Evolutionary conservation across 2,888 invertebrate genomes (phyloP).

Genomic region (Helobdella robusta): DNA sequence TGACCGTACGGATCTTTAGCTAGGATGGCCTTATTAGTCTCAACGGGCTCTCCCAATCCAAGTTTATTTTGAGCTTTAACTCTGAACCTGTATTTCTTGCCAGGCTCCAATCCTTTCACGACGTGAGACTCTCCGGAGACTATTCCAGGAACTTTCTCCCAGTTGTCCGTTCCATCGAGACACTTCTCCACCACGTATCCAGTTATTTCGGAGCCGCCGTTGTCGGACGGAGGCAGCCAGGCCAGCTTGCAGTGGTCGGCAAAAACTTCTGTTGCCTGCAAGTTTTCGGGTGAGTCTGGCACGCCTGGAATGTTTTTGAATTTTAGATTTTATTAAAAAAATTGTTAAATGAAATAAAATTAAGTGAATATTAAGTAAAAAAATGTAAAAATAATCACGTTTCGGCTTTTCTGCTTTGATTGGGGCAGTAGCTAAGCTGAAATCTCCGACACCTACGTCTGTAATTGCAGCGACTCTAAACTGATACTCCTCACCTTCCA

Average conservation of each 20-base stretch:
- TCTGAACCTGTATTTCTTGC: conserved; percentile 92
- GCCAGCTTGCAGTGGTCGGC: conserved; percentile 52
- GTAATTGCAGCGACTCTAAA: conserved; percentile 91
- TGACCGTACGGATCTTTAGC: conserved; percentile 71
- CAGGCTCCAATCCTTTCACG: conserved; percentile 87
- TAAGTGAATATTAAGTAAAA: too few species aligned
- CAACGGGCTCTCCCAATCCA: conserved; percentile 75
- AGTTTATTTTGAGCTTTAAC: conserved; percentile 89
- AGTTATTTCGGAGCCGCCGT: conserved; percentile 51
- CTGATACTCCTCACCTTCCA: conserved; percentile 84
- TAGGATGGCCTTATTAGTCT: conserved; percentile 76
- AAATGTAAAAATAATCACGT: conserved; percentile 41
- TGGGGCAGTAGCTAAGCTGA: conserved; percentile 81
- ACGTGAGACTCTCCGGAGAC: conserved; percentile 70
- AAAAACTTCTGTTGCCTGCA: conserved; percentile 51
- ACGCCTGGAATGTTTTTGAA: conserved; percentile 41
- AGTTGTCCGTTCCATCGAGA: conserved; percentile 72
- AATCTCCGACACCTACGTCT: conserved; percentile 80
- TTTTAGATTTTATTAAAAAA: neutral
- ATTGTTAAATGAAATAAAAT: too few species aligned
- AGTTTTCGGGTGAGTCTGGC: conserved; percentile 47
- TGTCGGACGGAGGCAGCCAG: conserved; percentile 52
- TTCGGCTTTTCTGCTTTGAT: conserved; percentile 63
- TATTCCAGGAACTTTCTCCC: conserved; percentile 80
- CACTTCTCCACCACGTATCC: conserved; percentile 87